These are phyloP conservation scores for Hemiprocne comata DNA, from an alignment of 2,113 vertebrate genomes.

Conservation along the genomic window DNA sequence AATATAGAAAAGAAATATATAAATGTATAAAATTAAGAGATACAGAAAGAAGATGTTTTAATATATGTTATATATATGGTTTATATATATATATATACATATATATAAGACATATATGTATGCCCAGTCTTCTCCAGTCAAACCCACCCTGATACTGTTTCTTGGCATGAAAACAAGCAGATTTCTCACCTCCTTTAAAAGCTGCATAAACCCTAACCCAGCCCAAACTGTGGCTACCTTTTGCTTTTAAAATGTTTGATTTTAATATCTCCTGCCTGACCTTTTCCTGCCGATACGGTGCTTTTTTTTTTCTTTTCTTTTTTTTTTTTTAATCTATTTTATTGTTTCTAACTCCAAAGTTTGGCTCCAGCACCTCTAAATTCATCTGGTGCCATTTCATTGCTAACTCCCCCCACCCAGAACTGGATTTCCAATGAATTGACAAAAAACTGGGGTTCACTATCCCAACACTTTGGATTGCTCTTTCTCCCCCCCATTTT, in stretches of 20 bases:
- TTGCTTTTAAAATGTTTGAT: slow-evolving; percentile 39
- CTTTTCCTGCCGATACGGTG: neutral
- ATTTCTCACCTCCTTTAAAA: neutral
- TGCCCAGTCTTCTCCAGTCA: neutral
- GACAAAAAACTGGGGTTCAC: neutral
- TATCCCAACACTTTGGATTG: neutral
- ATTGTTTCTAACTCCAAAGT: slow-evolving; percentile 33
- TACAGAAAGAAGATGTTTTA: no score
- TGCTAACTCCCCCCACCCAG: neutral
- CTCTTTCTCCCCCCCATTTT: rapidly evolving
- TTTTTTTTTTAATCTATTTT: neutral
- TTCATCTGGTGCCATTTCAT: neutral
- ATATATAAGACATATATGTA: neutral
- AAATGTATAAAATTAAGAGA: no score
- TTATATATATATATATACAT: neutral
- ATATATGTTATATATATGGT: no score
- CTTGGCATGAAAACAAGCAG: neutral
- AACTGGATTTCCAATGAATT: neutral
- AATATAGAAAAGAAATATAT: no score
- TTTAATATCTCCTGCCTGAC: slow-evolving; percentile 56
- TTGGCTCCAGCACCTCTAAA: neutral
- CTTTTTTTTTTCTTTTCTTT: neutral
- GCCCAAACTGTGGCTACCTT: neutral
- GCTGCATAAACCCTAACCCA: neutral
- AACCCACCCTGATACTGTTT: neutral